Base-by-base conservation (phyloP, 2,888 invertebrate species). In the Tryphoninae sp. region DNA sequence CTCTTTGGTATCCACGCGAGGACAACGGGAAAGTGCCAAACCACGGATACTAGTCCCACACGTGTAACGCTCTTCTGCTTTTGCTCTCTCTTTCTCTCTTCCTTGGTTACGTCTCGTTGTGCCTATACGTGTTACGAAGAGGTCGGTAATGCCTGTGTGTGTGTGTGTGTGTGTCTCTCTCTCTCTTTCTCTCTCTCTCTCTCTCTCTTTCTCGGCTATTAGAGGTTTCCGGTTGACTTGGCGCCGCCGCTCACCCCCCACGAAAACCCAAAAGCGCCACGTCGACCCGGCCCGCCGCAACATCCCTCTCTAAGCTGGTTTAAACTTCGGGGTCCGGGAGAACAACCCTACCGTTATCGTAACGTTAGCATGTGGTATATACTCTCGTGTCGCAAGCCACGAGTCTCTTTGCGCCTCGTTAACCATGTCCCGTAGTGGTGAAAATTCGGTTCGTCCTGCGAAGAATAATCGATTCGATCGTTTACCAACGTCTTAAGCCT, bases 221-320 rank as follows among this genome's bases (percentile, higher is more conserved):
- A 91, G 91, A 91, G 91, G 91, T 91, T 91, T 91, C 88, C 90
- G 85, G 89, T 87, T 89, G 90, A 91, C 90, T 90, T 89, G 89
- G 86, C 90, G 87, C 88, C 89, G 88, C 87, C 80, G 58, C 69
- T 64, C 33, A 59, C 51, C 55, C 45, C 26, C 11, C 68, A 9
- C 64, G 22, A 16, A 23, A 64, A 45, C 7, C 64, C 33, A 65
- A 72, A 26, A 45, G 55, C 65, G 53, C 53, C 59, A 74, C 81
- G 83, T 80, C 53, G 64, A 62, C 87, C 85, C 67, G 61, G 65
- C 59, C 76, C 85, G 87, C 90, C 89, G 87, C 89, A 90, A 89
- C 89, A 90, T 91, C 91, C 90, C 90, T 89, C 89, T 86, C 89
- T 86, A 87, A 89, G 87, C 89, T 89, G 88, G 33, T 90, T 90